Conservation (phyloP, 1,140 invertebrate genomes). For the Daktulosphaira vitifoliae region DNA sequence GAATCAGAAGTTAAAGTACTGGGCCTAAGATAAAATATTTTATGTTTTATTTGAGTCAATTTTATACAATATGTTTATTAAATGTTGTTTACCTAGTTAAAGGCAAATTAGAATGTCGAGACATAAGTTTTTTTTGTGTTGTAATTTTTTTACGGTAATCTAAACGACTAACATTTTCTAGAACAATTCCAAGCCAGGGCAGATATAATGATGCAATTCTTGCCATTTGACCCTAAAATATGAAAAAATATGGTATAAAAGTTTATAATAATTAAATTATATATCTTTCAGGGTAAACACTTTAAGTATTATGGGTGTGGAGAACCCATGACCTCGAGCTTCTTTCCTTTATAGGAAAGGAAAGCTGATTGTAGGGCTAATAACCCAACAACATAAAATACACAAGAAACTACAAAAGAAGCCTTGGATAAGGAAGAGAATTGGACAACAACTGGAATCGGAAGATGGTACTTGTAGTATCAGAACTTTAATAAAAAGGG, state of each 20-base stretch:
- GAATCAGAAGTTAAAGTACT: neutral
- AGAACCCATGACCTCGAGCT: too few relatives aligned
- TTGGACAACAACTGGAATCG: too few relatives aligned
- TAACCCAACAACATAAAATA: too few relatives aligned
- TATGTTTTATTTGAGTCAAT: neutral
- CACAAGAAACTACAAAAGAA: too few relatives aligned
- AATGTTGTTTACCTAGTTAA: neutral
- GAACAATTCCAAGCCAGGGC: slow-evolving; percentile 76
- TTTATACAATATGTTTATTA: neutral
- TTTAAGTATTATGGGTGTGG: neutral
- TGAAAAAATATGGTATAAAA: slow-evolving; percentile 25
- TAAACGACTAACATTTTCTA: slow-evolving; percentile 69
- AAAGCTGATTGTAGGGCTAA: too few relatives aligned
- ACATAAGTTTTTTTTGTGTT: neutral
- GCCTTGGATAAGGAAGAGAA: too few relatives aligned
- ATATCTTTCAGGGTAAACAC: neutral
- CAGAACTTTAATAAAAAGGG: too few relatives aligned
- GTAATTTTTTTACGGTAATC: slow-evolving; percentile 33
- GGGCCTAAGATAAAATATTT: neutral
- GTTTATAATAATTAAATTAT: neutral
- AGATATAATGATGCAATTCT: slow-evolving; percentile 82
- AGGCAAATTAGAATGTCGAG: neutral
- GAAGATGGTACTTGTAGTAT: too few relatives aligned
- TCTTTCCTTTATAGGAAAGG: too few relatives aligned
- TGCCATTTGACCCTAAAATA: slow-evolving; percentile 61